Evolutionary conservation across 1,140 invertebrate genomes (phyloP).

Genomic region (Ptiloglossa arizonensis): DNA sequence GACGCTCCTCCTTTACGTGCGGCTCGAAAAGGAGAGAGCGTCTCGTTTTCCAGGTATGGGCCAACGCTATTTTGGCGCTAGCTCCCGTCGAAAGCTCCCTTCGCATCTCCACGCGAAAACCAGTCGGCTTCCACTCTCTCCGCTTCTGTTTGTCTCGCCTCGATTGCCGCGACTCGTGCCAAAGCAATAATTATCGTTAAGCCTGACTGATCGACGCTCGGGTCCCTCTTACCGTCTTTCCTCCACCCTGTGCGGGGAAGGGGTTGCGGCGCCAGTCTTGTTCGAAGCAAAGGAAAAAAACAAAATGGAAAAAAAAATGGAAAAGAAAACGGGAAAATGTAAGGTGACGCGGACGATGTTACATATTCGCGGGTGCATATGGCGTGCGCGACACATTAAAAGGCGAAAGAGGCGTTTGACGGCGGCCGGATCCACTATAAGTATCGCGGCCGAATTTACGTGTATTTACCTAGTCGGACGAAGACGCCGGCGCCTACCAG

Average conservation of each 20-base stretch:
- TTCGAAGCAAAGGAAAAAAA: conserved; percentile 9
- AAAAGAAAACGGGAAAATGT: conserved; percentile 21
- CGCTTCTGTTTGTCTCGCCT: conserved; percentile 2
- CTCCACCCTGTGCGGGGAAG: neutral
- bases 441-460: conserved; percentile 61
- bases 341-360: conserved; percentile 15
- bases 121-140: neutral
- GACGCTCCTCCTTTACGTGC: neutral
- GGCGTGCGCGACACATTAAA: conserved; percentile 37
- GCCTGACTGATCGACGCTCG: conserved; percentile 13
- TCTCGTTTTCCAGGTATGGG: conserved; percentile 38
- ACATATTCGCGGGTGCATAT: neutral
- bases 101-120: conserved; percentile 15
- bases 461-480: conserved; percentile 60
- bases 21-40: neutral
- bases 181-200: conserved; percentile 34
- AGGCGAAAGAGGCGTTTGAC: conserved; percentile 41
- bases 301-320: no score
- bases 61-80: conserved; percentile 48
- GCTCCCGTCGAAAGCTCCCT: conserved; percentile 5
- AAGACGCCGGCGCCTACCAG: conserved; percentile 48
- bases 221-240: neutral
- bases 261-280: conserved; percentile 21
- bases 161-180: conserved; percentile 18
- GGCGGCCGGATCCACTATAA: conserved; percentile 49